Evolutionary conservation across 2,888 invertebrate genomes (phyloP), one percentile per base, ranked within the genome.

Genomic region (Actias luna): DNA sequence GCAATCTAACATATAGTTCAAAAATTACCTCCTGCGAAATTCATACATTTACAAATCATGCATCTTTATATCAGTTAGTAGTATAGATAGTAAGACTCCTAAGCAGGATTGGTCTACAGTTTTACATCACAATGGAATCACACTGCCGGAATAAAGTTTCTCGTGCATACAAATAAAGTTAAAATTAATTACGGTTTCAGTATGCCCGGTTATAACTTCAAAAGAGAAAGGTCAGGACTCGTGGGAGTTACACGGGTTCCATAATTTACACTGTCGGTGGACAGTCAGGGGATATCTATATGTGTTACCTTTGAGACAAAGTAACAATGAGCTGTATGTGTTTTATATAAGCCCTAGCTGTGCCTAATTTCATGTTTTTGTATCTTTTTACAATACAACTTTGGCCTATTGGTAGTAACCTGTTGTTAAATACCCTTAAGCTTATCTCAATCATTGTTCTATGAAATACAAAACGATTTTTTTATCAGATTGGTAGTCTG

Each of bases 81-180:
- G 12, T 7, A 33, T 7, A 33, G 33, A 33, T 33, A 16, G 36
- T 39, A 39, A 4, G 36, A 39, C 16, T 22, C 46, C 46, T 46
- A 14, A 27, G 16, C 52, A 14, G 16, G 16, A 22, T 22, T n/a
- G 8, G 18, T 5, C 22, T 46, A 7, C 22, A 52, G 14, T 29
- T 27, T 52, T 52, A 29, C 7, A 55, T 55, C n/a, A 25, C 50
- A 27, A 55, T 2, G 29, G 29, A 29, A 29, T 29, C 18, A 55
- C 16, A 42, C 42, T n/a, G 42, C 42, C 42, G 42, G 7, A 18
- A 7, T 55, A 1, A 55, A 27, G 16, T 16, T 16, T 7, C 29
- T n/a, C 27, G 42, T 61, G 57, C 55, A 61, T 61, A 61, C 55
- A 57, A 42, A 57, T 61, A 61, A 55, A 61, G 39, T 55, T 55